Evolutionary conservation across 2,888 invertebrate species (phyloP).

Genomic region (Pseudococcus longispinus): DNA sequence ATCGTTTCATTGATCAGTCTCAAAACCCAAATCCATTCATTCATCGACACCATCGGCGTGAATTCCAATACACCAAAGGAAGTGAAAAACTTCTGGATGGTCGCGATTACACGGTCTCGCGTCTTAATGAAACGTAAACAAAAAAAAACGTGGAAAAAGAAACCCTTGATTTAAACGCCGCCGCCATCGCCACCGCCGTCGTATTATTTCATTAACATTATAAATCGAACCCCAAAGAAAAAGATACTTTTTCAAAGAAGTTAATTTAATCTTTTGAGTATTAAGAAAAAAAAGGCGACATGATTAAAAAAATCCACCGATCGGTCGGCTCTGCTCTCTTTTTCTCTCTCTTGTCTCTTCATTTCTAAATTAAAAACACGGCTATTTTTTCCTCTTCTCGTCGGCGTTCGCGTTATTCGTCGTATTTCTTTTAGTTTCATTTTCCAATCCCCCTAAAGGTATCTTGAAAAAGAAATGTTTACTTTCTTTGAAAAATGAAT

Average conservation of each 20-base stretch:
- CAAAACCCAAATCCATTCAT: neutral
- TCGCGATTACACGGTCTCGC: neutral
- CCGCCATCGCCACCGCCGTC: neutral
- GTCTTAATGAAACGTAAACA: slow-evolving; percentile 39
- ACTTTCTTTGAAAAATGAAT: slow-evolving; percentile 57
- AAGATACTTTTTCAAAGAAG: slow-evolving; percentile 51
- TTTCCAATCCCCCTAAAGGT: slow-evolving; percentile 45
- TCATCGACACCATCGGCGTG: slow-evolving; percentile 22
- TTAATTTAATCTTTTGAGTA: slow-evolving; percentile 53
- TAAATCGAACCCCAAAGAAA: slow-evolving; percentile 44
- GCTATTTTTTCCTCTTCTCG: slow-evolving; percentile 46
- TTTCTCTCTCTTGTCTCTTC: slow-evolving; percentile 22
- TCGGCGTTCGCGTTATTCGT: neutral
- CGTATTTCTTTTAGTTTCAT: slow-evolving; percentile 38
- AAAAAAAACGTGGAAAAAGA: neutral
- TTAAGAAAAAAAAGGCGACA: slow-evolving; percentile 45
- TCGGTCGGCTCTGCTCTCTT: neutral
- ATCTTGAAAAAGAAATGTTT: slow-evolving; percentile 51
- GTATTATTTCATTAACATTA: slow-evolving; percentile 45
- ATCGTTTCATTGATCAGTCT: neutral
- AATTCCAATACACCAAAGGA: neutral
- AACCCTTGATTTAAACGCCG: neutral
- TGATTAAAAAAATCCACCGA: slow-evolving; percentile 53
- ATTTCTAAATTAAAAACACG: slow-evolving; percentile 48
- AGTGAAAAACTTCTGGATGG: neutral